Evolutionary conservation across 2,888 invertebrate species (phyloP), one percentile per base, ranked within the genome.

Genomic region (Nysson spinosus): DNA sequence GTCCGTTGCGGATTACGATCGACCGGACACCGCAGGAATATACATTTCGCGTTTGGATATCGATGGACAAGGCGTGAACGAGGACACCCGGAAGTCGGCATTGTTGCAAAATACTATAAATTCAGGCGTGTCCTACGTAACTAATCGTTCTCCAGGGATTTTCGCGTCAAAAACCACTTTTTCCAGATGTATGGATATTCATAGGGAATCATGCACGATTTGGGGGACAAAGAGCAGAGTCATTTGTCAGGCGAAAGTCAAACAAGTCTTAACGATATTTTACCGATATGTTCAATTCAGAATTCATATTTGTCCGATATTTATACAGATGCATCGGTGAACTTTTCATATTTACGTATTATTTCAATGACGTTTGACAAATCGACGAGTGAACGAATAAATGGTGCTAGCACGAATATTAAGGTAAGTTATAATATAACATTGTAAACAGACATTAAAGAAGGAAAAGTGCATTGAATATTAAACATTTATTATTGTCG

Each of bases 161-260:
- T 11, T 5, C 24, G 39, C 39, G 35, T 65, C 46, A 26, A 47
- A 55, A 49, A 51, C 32, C 65, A 54, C 42, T 67, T 55, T n/a
- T 55, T 46, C 42, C 62, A 44, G 43, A 57, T 63, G 37, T 28
- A 22, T 19, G 22, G 52, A 34, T 22, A 55, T n/a, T n/a, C 35
- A 44, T 30, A 39, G n/a, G 46, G 30, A 49, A 55, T 43, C 24
- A 26, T 47, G 16, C 17, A 34, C 28, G 32, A 37, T 43, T 12
- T 7, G 24, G 26, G 44, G 35, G 26, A 42, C 19, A 7, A 6
- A 52, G 17, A 47, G 28, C 20, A 35, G 28, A 43, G 22, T 44
- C 58, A 42, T 74, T 67, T 62, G 54, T 74, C 73, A 69, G 30
- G 7, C 40, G 37, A 50, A 56, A 46, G 62, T 49, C 66, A 66